A percentile compares a stretch with the other conserved stretches of the same genome.
These are phyloP conservation scores for Chrysomela aeneicollis DNA, from an alignment of 2,888 invertebrate species.

Conservation along the genomic window DNA sequence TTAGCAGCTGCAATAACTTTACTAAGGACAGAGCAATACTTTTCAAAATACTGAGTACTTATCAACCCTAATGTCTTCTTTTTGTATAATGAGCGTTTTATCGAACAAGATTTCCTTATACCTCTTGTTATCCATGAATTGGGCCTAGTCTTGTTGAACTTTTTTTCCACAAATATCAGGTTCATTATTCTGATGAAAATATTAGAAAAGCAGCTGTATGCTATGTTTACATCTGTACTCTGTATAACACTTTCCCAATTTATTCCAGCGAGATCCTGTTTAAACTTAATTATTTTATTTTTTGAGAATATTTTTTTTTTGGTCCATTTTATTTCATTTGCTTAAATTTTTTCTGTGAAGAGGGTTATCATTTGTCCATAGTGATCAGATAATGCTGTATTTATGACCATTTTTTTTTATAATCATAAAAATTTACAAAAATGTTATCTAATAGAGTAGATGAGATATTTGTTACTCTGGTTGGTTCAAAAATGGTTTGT, in stretches of 20 bases:
- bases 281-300: background rate
- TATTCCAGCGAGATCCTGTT: background rate
- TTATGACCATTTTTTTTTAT: background rate
- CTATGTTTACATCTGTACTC: background rate
- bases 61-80: background rate
- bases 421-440: background rate
- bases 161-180: background rate
- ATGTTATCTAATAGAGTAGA: background rate
- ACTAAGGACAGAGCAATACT: no score
- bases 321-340: background rate
- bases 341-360: background rate
- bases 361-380: background rate
- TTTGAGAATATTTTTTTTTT: background rate
- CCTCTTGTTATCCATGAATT: conserved; percentile 4
- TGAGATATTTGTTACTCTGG: background rate
- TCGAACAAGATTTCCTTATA: background rate
- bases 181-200: background rate
- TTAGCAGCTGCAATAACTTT: no score
- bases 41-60: background rate
- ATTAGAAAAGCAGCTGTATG: background rate
- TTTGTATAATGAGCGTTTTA: conserved; percentile 1
- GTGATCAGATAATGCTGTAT: background rate
- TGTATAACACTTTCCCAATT: background rate
- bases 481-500: conserved; percentile 9
- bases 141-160: background rate